These are phyloP conservation scores for Spheniscus humboldti DNA, from an alignment of 2,797 vertebrate species.

Conservation along the genomic window DNA sequence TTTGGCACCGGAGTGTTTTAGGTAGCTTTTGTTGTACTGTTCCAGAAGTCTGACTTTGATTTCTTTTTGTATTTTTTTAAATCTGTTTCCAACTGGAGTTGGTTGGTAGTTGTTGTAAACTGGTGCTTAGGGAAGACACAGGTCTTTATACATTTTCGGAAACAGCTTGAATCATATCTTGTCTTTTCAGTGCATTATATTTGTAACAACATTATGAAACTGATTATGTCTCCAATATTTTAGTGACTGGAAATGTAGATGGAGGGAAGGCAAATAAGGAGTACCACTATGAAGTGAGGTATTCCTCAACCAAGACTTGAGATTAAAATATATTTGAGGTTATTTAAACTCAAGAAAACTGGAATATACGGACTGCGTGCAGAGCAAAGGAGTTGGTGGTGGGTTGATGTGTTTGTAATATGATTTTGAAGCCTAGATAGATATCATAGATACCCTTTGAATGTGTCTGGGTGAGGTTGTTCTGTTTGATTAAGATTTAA, in stretches of 20 bases:
- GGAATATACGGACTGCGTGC: background rate
- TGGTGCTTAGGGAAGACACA: background rate
- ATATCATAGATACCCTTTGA: background rate
- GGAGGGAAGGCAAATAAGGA: background rate
- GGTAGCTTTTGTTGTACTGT: background rate
- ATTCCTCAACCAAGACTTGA: background rate
- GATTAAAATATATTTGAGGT: background rate
- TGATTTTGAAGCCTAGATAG: background rate
- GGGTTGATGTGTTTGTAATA: background rate
- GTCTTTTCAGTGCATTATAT: background rate
- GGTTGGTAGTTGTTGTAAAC: background rate
- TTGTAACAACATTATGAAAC: background rate
- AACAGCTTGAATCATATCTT: background rate
- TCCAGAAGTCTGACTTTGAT: background rate
- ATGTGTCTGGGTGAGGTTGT: background rate
- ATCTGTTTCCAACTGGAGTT: background rate
- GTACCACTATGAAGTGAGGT: background rate
- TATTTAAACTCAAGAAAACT: background rate
- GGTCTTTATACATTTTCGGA: background rate
- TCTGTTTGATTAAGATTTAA: background rate
- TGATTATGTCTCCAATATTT: background rate
- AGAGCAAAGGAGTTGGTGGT: background rate
- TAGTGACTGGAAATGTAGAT: background rate
- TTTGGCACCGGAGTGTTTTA: background rate
- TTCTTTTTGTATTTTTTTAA: background rate